Conservation (phyloP, 92 coral and sea anemone genomes). For the Plumapathes pennacea region DNA sequence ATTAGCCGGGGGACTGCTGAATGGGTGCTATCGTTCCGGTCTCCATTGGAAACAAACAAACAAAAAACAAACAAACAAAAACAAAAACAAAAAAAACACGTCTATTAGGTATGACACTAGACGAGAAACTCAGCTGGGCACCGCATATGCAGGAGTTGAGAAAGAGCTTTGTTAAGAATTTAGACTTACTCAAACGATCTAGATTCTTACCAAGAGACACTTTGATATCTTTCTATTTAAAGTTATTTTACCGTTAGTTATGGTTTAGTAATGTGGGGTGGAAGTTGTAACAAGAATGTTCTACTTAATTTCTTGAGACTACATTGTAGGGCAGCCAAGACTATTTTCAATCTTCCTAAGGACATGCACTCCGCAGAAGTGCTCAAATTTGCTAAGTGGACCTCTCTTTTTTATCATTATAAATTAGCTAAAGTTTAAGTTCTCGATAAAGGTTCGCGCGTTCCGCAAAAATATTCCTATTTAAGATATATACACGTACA, state of each 20-base stretch:
- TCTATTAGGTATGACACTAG: conserved; percentile 16
- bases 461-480: too few species aligned
- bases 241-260: conserved; percentile 10
- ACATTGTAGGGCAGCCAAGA: conserved; percentile 5
- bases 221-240: background rate
- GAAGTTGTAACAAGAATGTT: conserved; percentile 1
- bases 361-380: too few species aligned
- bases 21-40: too few species aligned
- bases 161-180: conserved; percentile 10
- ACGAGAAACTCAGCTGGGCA: conserved; percentile 14
- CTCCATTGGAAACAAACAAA: background rate
- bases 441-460: too few species aligned
- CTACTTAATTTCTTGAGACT: conserved; percentile 2
- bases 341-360: background rate
- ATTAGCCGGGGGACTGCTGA: too few species aligned
- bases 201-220: conserved; percentile 8
- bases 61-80: background rate
- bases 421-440: too few species aligned
- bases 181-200: conserved; percentile 12
- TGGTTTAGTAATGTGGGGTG: background rate
- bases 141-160: conserved; percentile 18
- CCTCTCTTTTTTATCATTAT: too few species aligned
- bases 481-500: too few species aligned
- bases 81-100: background rate
- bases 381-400: too few species aligned